Evolutionary conservation across 2,113 vertebrate genomes (phyloP), one percentile per base, ranked within the genome.

Genomic region (Tauraco erythrolophus): DNA sequence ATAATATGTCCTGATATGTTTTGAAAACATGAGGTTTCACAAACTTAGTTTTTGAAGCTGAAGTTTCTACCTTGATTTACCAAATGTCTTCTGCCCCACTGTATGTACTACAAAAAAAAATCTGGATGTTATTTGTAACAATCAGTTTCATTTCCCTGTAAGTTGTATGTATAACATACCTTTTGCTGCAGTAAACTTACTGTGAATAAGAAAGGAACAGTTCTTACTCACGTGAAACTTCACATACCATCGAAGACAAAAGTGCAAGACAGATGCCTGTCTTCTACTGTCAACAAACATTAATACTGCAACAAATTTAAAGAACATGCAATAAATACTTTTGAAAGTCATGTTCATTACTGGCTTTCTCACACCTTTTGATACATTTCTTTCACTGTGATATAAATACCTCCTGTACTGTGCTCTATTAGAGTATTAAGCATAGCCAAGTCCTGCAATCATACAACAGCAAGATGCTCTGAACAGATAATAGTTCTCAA

Each of bases 341-440:
- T 9, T 37, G 27, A 61, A 91, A 81, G 25, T 7, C 16, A 77
- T 6, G 24, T 8, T 89, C 39, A 43, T 39, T 62, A 45, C 3
- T 77, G 25, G 37, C 39, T 45, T 41, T 65, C 61, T 86, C 27
- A 46, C 51, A 79, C 27, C 28, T 75, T 95, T 56, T 25, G 23
- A 60, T 50, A 69, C 14, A 28, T 57, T 81, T 82, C 28, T 68
- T 75, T 78, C 69, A 41, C 31, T 54, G 33, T 60, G 23, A 77
- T 28, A 66, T 9, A 48, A 81, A 56, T 35, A 78, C 27, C n/a
- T 65, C 54, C 14, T 1, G 0, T 33, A 68, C 5, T 0, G 0
- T 33, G 22, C 61, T 45, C 23, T 43, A 17, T 35, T 48, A 45
- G 18, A 81, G 23, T 13, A 91, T 37, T 13, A 78, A 74, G 35